Evolutionary conservation across 2,797 vertebrate species (phyloP).

Genomic region (Ibycter americanus): DNA sequence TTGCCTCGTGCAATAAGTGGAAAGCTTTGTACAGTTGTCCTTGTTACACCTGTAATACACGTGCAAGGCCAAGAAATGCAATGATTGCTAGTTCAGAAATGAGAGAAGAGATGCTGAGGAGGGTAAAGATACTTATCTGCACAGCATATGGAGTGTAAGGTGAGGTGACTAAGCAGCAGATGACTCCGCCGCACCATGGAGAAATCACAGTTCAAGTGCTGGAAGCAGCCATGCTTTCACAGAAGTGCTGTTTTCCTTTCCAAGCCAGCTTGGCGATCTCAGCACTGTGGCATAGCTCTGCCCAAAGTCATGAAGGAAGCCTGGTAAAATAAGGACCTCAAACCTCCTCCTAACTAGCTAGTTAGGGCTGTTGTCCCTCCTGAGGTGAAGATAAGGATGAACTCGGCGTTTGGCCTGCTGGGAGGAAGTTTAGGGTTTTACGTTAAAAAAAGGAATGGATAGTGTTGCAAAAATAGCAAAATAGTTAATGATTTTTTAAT

Average conservation of each 20-base stretch:
- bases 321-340: background rate
- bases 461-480: background rate
- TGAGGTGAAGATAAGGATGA: background rate
- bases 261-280: background rate
- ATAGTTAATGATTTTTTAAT: background rate
- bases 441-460: background rate
- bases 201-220: background rate
- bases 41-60: background rate
- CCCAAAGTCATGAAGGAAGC: background rate
- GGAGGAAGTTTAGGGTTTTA: background rate
- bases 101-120: background rate
- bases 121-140: background rate
- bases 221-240: background rate
- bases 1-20: accelerated
- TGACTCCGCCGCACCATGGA: background rate
- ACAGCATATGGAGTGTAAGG: accelerated
- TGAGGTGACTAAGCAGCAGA: background rate
- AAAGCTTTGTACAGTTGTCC: background rate
- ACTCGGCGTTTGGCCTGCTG: background rate
- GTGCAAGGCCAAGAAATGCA: background rate
- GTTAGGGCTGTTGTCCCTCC: background rate
- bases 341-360: background rate
- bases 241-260: background rate
- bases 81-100: background rate
- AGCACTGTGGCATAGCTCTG: background rate